These are phyloP conservation scores for Trissolcus japonicus DNA, from an alignment of 2,888 invertebrate genomes.

Conservation along the genomic window DNA sequence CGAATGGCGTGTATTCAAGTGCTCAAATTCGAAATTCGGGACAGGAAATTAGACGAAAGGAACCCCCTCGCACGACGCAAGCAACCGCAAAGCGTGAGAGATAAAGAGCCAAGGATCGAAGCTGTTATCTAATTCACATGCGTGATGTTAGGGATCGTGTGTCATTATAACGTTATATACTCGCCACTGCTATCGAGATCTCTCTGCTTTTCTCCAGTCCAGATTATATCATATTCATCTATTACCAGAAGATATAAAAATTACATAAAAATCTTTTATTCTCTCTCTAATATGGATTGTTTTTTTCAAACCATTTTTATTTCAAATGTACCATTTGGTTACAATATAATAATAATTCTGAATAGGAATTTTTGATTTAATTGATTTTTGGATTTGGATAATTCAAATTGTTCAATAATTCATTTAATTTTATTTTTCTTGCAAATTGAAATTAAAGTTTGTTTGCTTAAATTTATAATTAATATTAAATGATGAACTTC, in stretches of 20 bases:
- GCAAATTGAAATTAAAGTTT: too few relatives aligned
- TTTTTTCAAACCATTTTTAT: too few relatives aligned
- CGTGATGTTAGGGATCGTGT: slow-evolving; percentile 37
- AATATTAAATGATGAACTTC: too few relatives aligned
- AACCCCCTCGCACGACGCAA: slow-evolving; percentile 69
- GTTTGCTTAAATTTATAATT: too few relatives aligned
- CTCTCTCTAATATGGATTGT: not conserved
- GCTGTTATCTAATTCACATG: slow-evolving; percentile 53
- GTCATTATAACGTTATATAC: slow-evolving; percentile 33
- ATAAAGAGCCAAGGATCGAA: slow-evolving; percentile 64
- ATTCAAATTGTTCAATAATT: too few relatives aligned
- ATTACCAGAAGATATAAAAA: not conserved
- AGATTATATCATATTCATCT: slow-evolving; percentile 10
- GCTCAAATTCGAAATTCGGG: slow-evolving; percentile 75
- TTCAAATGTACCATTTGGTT: too few relatives aligned
- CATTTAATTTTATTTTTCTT: too few relatives aligned
- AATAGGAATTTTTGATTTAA: too few relatives aligned
- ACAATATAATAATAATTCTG: too few relatives aligned
- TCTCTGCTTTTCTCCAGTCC: slow-evolving; percentile 18
- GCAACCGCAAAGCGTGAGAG: slow-evolving; percentile 75
- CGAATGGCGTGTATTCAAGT: slow-evolving; percentile 72
- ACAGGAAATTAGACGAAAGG: slow-evolving; percentile 75
- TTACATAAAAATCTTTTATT: not conserved
- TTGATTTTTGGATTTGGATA: too few relatives aligned
- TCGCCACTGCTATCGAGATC: slow-evolving; percentile 20